phyloP scores from a whole-genome alignment of 2,113 vertebrate genomes.

The Macrotis lagotis region DNA sequence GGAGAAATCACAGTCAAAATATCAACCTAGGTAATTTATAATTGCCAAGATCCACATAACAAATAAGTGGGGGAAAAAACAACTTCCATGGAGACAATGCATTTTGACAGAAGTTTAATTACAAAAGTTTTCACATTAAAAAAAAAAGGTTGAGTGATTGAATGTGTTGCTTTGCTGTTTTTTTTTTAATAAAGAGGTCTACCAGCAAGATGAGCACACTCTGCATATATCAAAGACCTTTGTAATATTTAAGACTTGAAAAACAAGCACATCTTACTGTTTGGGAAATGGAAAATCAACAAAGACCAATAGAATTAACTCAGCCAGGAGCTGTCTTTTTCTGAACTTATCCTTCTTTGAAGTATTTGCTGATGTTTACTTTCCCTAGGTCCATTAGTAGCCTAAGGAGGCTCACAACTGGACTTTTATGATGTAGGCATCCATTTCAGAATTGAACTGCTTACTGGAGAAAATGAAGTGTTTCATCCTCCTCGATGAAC shows the following conservation, averaged over 20 bases:
- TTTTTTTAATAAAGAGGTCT: slow-evolving; percentile 39
- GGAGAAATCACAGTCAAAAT: slow-evolving; percentile 52
- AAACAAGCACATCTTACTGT: slow-evolving; percentile 55
- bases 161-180: neutral
- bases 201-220: slow-evolving; percentile 22
- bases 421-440: slow-evolving; percentile 50
- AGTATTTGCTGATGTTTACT: slow-evolving; percentile 61
- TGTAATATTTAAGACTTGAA: slow-evolving; percentile 30
- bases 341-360: slow-evolving; percentile 45
- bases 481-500: slow-evolving; percentile 1
- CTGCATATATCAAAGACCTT: slow-evolving; percentile 40
- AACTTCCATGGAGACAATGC: neutral
- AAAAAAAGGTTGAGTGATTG: neutral
- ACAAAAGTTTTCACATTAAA: slow-evolving; percentile 9
- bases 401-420: slow-evolving; percentile 42
- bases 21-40: slow-evolving; percentile 60
- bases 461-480: slow-evolving; percentile 53
- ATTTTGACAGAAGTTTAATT: slow-evolving; percentile 69
- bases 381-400: slow-evolving; percentile 71
- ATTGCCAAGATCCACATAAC: slow-evolving; percentile 62
- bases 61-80: slow-evolving; percentile 40
- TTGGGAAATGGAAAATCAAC: slow-evolving; percentile 55
- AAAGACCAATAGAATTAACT: slow-evolving; percentile 50
- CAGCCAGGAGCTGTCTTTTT: slow-evolving; percentile 39
- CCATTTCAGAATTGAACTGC: slow-evolving; percentile 37